Conservation (phyloP, 2,888 invertebrate genomes). For the Pherbina coryleti region DNA sequence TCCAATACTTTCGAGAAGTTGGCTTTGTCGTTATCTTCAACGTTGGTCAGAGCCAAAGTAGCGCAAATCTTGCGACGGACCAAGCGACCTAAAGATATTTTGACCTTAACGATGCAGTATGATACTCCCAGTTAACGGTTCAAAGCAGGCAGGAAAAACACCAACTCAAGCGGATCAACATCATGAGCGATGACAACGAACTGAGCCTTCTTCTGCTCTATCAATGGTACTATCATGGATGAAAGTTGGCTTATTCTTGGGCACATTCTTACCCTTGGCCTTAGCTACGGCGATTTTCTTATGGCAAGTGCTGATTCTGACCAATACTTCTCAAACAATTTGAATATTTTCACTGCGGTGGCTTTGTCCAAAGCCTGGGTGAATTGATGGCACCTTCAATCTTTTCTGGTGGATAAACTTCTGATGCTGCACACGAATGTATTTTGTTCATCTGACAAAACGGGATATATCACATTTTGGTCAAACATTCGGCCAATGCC, state of each 20-base stretch:
- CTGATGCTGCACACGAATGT: slow-evolving; percentile 98
- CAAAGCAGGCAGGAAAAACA: slow-evolving; percentile 96
- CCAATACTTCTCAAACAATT: slow-evolving; percentile 96
- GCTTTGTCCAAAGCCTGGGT: slow-evolving; percentile 96
- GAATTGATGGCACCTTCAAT: slow-evolving; percentile 99
- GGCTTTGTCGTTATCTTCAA: slow-evolving; percentile 89
- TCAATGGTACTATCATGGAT: slow-evolving; percentile 90
- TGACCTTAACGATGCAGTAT: slow-evolving; percentile 99
- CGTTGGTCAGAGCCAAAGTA: slow-evolving; percentile 87
- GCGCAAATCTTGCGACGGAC: slow-evolving; percentile 97
- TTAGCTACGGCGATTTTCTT: slow-evolving; percentile 90
- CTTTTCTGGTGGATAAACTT: slow-evolving; percentile 95
- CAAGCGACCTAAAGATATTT: slow-evolving; percentile 94
- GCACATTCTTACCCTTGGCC: slow-evolving; percentile 92
- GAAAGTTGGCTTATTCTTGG: slow-evolving; percentile 91
- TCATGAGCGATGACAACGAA: slow-evolving; percentile 98
- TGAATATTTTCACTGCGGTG: slow-evolving; percentile 96
- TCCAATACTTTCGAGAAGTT: slow-evolving; percentile 93
- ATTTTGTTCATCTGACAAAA: slow-evolving; percentile 99
- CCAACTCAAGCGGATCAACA: slow-evolving; percentile 99
- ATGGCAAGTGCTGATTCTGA: slow-evolving; percentile 94
- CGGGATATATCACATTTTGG: slow-evolving; percentile 97
- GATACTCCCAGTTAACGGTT: slow-evolving; percentile 99
- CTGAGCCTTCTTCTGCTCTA: slow-evolving; percentile 99
- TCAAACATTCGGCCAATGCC: slow-evolving; percentile 99